Evolutionary conservation across 2,888 invertebrate species (phyloP), one percentile per base, ranked within the genome.

Genomic region (Argyresthia goedartella): DNA sequence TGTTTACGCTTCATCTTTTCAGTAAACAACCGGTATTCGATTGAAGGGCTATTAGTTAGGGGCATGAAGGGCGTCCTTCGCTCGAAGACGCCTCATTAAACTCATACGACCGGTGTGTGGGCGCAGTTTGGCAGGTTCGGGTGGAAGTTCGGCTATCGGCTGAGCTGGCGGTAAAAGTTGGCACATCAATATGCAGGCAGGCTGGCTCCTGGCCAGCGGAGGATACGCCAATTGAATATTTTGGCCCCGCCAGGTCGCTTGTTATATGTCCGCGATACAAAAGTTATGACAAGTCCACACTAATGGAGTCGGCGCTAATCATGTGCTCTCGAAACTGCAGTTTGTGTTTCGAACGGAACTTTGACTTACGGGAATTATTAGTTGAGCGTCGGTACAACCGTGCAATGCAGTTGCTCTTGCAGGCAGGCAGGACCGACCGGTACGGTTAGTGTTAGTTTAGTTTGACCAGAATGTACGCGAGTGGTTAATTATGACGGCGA

Each of bases 161-260:
- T 72, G 76, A 76, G 69, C 72, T 71, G 69, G 66, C 69, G 66
- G 70, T 65, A 73, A 73, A 78, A 79, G 76, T 78, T 78, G 75
- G 78, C 78, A 76, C 77, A 77, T 77, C 78, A 79, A 77, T 76
- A 80, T 77, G 76, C 77, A 73, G 71, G 67, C 67, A 68, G 70
- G 58, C 59, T 81, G 81, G 82, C 80, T 60, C 60, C 57, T 57
- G 63, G 78, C 82, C 82, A 84, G 74, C 65, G 64, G 70, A 69
- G 71, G 76, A 79, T 78, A 79, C 77, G 73, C 75, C 81, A 80
- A 82, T 82, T 82, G 81, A 84, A 81, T 81, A 77, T 81, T 81
- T 76, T 73, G 73, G 68, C 71, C 67, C 60, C 66, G 63, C 64
- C 64, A 48, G 64, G 65, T 67, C 66, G 65, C 62, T 62, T 58